A percentile compares a stretch with the other conserved stretches of the same genome.
phyloP scores from a whole-genome alignment of 2,113 vertebrate species.

The Petaurus breviceps region DNA sequence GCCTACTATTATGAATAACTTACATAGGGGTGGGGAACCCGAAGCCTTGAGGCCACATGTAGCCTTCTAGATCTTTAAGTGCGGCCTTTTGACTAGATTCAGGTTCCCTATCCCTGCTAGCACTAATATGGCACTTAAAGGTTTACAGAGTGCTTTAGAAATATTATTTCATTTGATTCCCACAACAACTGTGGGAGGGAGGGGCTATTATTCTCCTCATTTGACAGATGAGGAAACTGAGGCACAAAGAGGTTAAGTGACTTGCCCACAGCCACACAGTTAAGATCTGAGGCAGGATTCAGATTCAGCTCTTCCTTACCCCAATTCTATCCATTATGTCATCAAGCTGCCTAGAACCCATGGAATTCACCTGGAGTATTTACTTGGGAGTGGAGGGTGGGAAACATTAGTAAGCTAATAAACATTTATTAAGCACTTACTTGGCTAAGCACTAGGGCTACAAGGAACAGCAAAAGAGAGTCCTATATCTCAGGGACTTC shows the following conservation, averaged over 20 bases:
- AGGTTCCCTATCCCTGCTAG: background rate
- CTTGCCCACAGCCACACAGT: background rate
- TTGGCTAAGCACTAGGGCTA: background rate
- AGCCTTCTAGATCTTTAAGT: no score
- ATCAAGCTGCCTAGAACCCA: background rate
- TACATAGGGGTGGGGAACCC: no score
- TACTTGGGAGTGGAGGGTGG: background rate
- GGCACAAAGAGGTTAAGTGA: background rate
- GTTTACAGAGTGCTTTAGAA: background rate
- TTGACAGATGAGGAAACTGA: background rate
- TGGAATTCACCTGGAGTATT: background rate
- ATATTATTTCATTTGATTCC: background rate
- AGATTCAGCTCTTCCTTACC: background rate
- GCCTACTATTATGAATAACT: conserved; percentile 3
- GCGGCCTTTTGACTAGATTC: no score
- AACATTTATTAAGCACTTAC: background rate
- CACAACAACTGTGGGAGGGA: background rate
- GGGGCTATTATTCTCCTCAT: background rate
- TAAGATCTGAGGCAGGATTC: background rate
- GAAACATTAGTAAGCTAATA: background rate
- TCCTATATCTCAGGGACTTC: background rate
- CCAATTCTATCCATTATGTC: background rate
- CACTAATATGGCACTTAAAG: background rate
- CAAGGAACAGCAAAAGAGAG: background rate
- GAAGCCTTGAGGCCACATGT: no score